Conservation (phyloP, 1,140 invertebrate genomes). For the Drosophila tani region DNA sequence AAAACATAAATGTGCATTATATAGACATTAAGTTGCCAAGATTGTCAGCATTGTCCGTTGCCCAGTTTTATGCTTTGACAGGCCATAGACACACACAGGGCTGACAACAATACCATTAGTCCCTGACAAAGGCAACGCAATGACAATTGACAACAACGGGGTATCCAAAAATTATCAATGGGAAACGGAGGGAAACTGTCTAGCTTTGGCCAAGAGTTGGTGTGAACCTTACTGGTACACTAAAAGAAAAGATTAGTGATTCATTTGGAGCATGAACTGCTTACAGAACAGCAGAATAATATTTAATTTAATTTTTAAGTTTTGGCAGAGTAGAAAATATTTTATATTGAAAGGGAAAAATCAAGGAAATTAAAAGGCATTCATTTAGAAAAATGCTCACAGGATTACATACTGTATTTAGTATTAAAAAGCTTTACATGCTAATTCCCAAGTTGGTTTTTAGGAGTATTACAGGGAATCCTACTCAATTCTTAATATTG, state of each 20-base stretch:
- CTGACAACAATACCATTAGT: slow-evolving; percentile 80
- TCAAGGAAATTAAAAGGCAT: too few species aligned
- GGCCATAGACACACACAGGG: slow-evolving; percentile 58
- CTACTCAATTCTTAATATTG: too few species aligned
- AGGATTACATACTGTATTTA: too few species aligned
- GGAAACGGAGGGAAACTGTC: slow-evolving; percentile 42
- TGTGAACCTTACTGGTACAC: slow-evolving; percentile 62
- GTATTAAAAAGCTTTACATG: too few species aligned
- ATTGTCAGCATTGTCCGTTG: slow-evolving; percentile 59
- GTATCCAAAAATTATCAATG: slow-evolving; percentile 63
- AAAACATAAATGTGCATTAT: slow-evolving; percentile 68
- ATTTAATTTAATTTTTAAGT: not conserved
- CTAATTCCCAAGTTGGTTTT: too few species aligned
- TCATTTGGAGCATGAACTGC: too few species aligned
- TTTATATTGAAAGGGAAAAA: too few species aligned
- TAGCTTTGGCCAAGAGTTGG: slow-evolving; percentile 46
- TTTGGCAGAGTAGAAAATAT: not conserved
- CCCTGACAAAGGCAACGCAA: slow-evolving; percentile 57
- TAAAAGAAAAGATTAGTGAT: not conserved
- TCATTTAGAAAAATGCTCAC: too few species aligned
- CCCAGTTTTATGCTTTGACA: slow-evolving; percentile 75
- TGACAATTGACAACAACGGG: slow-evolving; percentile 68
- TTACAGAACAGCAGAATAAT: not conserved
- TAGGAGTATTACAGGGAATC: too few species aligned
- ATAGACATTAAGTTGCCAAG: slow-evolving; percentile 57